Evolutionary conservation across 2,797 vertebrate genomes (phyloP).

Genomic region (Enteromius paludinosus): DNA sequence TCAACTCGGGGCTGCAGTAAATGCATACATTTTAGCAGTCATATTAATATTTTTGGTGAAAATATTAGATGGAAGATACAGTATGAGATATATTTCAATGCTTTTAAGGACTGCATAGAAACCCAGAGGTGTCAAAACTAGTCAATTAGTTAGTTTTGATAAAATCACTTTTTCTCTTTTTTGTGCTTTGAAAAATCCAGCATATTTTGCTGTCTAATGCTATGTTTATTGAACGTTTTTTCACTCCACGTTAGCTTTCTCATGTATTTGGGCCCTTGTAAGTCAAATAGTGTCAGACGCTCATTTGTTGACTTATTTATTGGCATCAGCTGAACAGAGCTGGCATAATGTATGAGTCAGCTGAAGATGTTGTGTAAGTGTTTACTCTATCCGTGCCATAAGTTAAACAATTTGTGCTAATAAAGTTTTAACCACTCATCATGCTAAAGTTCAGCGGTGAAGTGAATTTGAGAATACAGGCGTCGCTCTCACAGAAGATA

Average conservation of each 20-base stretch:
- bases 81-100: background rate
- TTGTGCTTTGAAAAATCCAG: too few species aligned
- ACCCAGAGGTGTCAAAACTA: background rate
- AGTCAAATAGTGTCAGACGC: background rate
- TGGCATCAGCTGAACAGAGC: conserved; percentile 14
- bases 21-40: background rate
- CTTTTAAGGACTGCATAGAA: background rate
- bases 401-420: conserved; percentile 9
- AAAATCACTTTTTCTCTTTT: background rate
- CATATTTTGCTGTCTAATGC: background rate
- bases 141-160: background rate
- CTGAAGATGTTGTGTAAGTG: conserved; percentile 32
- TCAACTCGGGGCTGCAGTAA: background rate
- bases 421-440: background rate
- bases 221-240: background rate
- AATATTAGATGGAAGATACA: background rate
- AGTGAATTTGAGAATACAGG: background rate
- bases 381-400: background rate
- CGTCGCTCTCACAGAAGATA: background rate
- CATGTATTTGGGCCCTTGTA: background rate
- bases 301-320: conserved; percentile 18
- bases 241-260: background rate
- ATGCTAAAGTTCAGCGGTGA: background rate
- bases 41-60: background rate
- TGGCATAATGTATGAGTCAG: background rate